Evolutionary conservation across 2,797 vertebrate genomes (phyloP), one percentile per base, ranked within the genome.

Genomic region (Gadopsis bispinosus): DNA sequence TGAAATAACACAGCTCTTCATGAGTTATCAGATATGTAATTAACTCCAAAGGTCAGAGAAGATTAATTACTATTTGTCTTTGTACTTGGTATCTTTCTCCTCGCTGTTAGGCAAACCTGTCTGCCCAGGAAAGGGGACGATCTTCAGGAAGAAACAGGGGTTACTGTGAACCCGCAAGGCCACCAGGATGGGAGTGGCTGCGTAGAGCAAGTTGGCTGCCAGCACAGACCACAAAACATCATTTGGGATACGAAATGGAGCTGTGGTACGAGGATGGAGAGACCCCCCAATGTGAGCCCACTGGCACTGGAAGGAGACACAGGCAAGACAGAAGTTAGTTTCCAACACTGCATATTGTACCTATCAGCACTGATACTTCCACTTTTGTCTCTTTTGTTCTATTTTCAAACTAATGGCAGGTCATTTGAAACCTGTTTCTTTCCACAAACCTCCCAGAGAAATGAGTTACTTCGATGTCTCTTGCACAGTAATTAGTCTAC

Each of bases 261-360:
- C 96, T 0, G 95, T 89, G 0, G 97, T 99, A 16, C 94, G 96
- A 37, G 88, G 17, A 81, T 99, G 97, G 69, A 97, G 89, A 9
- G 96, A 97, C 0, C 94, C 96, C 4, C 96, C 96, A 1, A 96
- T 79, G 80, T 98, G 96, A 11, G 94, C 80, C 95, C 97, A 97
- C 89, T 98, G 97, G 8, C 96, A 96, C 97, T 99, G 91, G 13
- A 75, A 50, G 51, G n/a, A 81, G 62, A 85, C 33, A 81, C 50
- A 70, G 45, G 26, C 10, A 45, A 66, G 14, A 56, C 8, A 61
- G 29, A 77, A 7, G 20, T 81, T 37, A 76, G 71, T 55, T 12
- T 33, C 13, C 5, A 54, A 68, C 56, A 22, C 3, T 43, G 35
- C 5, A 68, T 53, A 39, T 16, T 39, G 39, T 58, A 43, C 29